Percentiles rank a stretch among this genome's conserved stretches.
Conservation (phyloP, 2,113 vertebrate genomes). For the Gnathonemus longibarbis region DNA sequence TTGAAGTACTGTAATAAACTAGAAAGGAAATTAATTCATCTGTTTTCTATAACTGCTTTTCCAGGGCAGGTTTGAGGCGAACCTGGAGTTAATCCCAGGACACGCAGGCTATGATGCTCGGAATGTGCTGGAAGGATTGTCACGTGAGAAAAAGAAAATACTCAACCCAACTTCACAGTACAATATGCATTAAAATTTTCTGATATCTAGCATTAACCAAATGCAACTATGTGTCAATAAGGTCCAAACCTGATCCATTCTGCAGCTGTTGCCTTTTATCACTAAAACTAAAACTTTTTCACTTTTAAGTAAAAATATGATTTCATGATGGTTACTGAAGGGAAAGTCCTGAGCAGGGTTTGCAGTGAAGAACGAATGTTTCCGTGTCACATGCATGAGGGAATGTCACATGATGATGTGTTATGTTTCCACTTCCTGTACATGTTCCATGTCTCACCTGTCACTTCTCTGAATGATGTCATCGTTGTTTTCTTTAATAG, state of each 20-base stretch:
- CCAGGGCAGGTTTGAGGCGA: background rate
- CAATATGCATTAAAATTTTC: background rate
- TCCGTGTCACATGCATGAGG: background rate
- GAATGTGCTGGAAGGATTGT: background rate
- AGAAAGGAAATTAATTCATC: background rate
- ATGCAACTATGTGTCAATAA: background rate
- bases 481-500: background rate
- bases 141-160: background rate
- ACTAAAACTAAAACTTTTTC: background rate
- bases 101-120: background rate
- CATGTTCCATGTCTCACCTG: background rate
- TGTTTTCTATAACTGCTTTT: background rate
- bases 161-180: background rate
- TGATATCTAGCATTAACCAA: background rate
- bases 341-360: background rate
- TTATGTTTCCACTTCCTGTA: constrained; percentile 22
- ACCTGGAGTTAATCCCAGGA: background rate
- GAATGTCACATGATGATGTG: background rate
- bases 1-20: background rate
- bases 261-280: background rate
- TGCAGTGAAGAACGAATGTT: background rate
- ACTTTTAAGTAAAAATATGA: background rate
- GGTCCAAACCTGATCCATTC: background rate
- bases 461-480: background rate
- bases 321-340: background rate